Evolutionary conservation across 1,140 invertebrate species (phyloP), one percentile per base, ranked within the genome.

Genomic region (Chionoecetes opilio): DNA sequence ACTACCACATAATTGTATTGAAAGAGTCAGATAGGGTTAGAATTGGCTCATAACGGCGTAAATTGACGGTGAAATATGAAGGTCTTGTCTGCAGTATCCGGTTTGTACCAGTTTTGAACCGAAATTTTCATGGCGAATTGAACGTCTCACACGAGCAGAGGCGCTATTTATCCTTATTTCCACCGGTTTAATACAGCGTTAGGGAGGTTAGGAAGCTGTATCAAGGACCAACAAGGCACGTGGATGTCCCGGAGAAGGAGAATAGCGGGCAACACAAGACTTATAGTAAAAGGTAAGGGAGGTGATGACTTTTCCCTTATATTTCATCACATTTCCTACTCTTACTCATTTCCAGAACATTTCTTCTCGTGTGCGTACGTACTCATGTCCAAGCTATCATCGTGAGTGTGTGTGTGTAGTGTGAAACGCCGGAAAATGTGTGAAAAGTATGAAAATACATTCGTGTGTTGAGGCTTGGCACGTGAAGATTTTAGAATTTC

Each of bases 81-180:
- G 75, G 35, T 32, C 84, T 91, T 0, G 87, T 91, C 46, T 41
- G 9, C 46, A 38, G 31, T 82, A 96, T 96, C 95, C 95, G 95
- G 95, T 94, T 96, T 96, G 95, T 91, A 96, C 95, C 93, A 96
- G 95, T 96, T 96, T 96, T 84, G 94, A 96, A 96, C 95, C 92
- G 89, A 96, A 94, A 84, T 94, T 96, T 90, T 93, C 95, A 94
- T 96, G 92, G 95, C 93, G 82, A 91, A 93, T 92, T 89, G 90
- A 93, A 94, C 91, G n/a, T 89, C 31, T 84, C 87, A n/a, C 82
- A 38, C 82, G 38, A n/a, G 85, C 41, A n/a, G 11, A 75, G 37
- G 82, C 85, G 89, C 46, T 86, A 34, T 94, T 75, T 91, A 85
- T 91, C 63, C 93, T 53, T 37, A 87, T 88, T 91, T 96, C 37